phyloP scores from a whole-genome alignment of 2,888 invertebrate genomes.

The Hedya salicella region DNA sequence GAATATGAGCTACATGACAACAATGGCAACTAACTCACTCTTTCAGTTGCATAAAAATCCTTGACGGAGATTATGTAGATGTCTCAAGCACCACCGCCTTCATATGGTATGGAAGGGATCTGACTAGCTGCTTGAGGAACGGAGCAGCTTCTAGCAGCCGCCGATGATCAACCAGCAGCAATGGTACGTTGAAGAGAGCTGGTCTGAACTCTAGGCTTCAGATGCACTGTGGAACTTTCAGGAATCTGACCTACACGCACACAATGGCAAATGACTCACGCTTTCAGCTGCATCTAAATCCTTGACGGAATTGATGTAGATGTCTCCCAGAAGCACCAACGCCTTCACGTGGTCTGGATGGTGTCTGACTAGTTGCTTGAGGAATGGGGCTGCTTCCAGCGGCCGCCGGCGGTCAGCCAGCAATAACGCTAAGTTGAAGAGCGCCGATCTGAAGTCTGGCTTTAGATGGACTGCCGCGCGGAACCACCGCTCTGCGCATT shows the following conservation, averaged over 20 bases:
- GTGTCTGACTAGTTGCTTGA: conserved; percentile 95
- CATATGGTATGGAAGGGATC: conserved; percentile 96
- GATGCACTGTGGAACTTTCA: conserved; percentile 93
- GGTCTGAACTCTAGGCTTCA: conserved; percentile 96
- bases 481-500: conserved; percentile 96
- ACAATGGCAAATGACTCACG: conserved; percentile 81
- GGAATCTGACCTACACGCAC: too few species aligned
- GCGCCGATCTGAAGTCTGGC: conserved; percentile 95
- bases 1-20: too few species aligned
- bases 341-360: conserved; percentile 98
- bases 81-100: conserved; percentile 97
- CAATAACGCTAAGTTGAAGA: conserved; percentile 96
- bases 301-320: conserved; percentile 97
- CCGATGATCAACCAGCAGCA: conserved; percentile 94
- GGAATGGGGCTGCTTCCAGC: conserved; percentile 95
- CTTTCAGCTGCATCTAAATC: conserved; percentile 97
- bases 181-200: conserved; percentile 96
- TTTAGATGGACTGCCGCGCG: conserved; percentile 94
- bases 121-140: conserved; percentile 94
- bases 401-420: conserved; percentile 95
- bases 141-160: conserved; percentile 96
- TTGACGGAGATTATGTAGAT: too few species aligned
- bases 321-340: conserved; percentile 96
- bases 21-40: too few species aligned
- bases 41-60: too few species aligned